A percentile compares a stretch with the other conserved stretches of the same genome.
These are phyloP conservation scores for Euleptes europaea DNA, from an alignment of 2,113 vertebrate genomes.

Conservation along the genomic window DNA sequence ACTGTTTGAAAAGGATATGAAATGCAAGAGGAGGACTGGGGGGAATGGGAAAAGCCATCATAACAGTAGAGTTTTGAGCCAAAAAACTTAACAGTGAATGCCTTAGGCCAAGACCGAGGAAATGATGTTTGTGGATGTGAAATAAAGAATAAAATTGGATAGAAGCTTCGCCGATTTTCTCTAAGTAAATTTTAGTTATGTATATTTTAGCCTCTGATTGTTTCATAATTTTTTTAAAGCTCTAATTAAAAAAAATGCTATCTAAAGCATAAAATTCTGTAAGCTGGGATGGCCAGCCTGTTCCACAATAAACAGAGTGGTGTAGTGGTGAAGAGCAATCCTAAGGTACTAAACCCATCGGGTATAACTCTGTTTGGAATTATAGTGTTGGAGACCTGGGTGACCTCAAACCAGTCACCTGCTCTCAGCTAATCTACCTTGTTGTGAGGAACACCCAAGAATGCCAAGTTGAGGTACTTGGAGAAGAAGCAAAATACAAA, in stretches of 20 bases:
- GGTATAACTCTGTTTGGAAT: background rate
- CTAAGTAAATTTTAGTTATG: slow-evolving; percentile 24
- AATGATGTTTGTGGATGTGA: slow-evolving; percentile 26
- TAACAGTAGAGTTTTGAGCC: slow-evolving; percentile 28
- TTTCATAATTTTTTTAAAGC: background rate
- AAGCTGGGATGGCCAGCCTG: background rate
- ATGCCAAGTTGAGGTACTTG: no score
- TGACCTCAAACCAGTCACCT: background rate
- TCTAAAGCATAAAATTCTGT: background rate
- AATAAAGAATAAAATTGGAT: slow-evolving; percentile 47
- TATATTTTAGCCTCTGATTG: background rate
- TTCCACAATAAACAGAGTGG: background rate
- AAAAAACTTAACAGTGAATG: slow-evolving; percentile 36
- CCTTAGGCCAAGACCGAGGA: slow-evolving; percentile 16
- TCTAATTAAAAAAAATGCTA: background rate
- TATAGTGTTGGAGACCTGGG: background rate
- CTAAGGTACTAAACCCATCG: background rate
- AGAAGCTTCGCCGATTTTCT: slow-evolving; percentile 35
- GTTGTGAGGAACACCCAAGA: background rate
- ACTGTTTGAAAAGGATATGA: slow-evolving; percentile 43
- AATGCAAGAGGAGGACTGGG: slow-evolving; percentile 27
- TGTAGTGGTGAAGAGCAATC: background rate
- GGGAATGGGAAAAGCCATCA: slow-evolving; percentile 14
- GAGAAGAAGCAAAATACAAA: no score
- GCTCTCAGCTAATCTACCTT: background rate